These are phyloP conservation scores for Chromoteleia sp. DNA, from an alignment of 2,888 invertebrate species.

Conservation along the genomic window DNA sequence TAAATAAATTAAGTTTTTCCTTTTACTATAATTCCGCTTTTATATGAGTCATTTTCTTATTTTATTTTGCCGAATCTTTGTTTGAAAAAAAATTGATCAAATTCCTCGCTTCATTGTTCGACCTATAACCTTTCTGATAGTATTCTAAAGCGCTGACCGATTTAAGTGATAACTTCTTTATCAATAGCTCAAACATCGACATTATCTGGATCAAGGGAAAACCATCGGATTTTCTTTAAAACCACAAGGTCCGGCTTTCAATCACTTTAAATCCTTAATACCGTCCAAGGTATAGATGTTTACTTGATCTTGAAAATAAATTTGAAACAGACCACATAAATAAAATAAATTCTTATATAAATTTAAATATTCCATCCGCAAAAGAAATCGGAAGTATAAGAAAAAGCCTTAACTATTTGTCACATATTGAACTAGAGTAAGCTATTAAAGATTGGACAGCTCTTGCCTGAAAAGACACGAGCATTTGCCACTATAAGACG, in stretches of 20 bases:
- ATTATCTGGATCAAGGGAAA: conserved; percentile 8
- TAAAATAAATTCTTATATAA: no score
- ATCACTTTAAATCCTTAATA: background rate
- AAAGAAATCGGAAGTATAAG: background rate
- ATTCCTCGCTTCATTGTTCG: background rate
- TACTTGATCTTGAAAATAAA: background rate
- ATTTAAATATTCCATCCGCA: no score
- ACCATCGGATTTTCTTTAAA: conserved; percentile 7
- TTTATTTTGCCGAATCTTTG: background rate
- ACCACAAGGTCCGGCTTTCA: conserved; percentile 6
- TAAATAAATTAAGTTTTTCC: no score
- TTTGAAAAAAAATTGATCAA: background rate
- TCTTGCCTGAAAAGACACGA: conserved; percentile 35
- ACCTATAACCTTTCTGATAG: background rate
- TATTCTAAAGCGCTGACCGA: background rate
- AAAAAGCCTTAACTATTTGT: conserved; percentile 36
- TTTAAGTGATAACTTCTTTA: conserved; percentile 10
- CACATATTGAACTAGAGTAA: conserved; percentile 35
- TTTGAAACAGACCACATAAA: no score
- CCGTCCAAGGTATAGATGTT: background rate
- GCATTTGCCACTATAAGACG: conserved; percentile 39
- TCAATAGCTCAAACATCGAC: conserved; percentile 15
- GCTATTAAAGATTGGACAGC: conserved; percentile 45
- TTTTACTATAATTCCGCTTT: no score
- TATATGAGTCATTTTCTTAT: no score